A percentile compares a stretch with the other conserved stretches of the same genome.
Conservation (phyloP, 2,113 vertebrate species). For the Tragelaphus scriptus region DNA sequence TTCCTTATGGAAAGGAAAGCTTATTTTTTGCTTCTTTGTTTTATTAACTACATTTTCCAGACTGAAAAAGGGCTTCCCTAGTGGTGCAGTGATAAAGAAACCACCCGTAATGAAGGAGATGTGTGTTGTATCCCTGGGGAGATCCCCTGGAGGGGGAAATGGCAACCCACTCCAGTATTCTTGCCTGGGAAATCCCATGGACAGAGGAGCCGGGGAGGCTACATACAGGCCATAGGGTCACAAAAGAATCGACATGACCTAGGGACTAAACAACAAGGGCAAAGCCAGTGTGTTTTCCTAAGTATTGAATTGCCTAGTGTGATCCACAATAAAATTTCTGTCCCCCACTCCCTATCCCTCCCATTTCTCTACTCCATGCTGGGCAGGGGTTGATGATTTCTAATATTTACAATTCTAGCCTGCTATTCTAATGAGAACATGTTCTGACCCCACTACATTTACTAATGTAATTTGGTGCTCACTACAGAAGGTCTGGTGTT, state of each 20-base stretch:
- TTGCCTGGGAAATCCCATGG: neutral
- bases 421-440: neutral
- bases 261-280: neutral
- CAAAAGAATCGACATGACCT: neutral
- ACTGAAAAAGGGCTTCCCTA: neutral
- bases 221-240: neutral
- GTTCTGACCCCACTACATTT: neutral
- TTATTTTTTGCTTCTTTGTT: neutral
- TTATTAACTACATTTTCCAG: neutral
- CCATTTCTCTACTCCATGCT: neutral
- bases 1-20: neutral
- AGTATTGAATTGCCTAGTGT: neutral
- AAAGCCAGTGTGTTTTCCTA: neutral
- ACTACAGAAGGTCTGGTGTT: neutral
- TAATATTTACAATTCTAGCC: neutral
- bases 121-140: neutral
- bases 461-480: neutral
- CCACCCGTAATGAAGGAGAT: fast-evolving
- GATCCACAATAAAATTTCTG: neutral
- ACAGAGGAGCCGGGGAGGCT: neutral
- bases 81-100: neutral
- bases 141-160: neutral
- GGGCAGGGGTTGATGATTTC: neutral
- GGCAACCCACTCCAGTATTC: neutral
- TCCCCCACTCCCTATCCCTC: fast-evolving